Percentiles rank a stretch among this genome's conserved stretches.
phyloP scores from a whole-genome alignment of 1,140 invertebrate species.

The Pissodes strobi region DNA sequence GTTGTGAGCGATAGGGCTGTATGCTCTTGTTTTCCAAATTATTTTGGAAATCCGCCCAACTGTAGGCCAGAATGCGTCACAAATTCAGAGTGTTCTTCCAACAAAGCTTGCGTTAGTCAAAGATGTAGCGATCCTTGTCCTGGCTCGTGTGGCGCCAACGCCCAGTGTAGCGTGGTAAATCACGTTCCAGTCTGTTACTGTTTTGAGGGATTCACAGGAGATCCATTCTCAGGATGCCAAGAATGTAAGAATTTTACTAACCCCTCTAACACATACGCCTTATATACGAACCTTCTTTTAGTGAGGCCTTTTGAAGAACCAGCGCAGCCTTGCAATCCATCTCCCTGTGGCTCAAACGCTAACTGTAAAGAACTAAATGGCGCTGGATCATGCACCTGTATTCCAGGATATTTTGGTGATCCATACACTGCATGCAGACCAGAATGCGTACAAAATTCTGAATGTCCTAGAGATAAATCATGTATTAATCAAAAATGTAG shows the following conservation, averaged over 20 bases:
- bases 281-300: constrained; percentile 13
- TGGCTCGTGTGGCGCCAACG: constrained; percentile 67
- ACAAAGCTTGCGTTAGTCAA: constrained; percentile 67
- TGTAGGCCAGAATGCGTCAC: constrained; percentile 69
- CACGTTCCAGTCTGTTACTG: constrained; percentile 68
- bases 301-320: constrained; percentile 53
- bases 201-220: constrained; percentile 58
- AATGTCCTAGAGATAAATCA: constrained; percentile 65
- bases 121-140: constrained; percentile 72
- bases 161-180: constrained; percentile 66
- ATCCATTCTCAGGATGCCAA: constrained; percentile 62
- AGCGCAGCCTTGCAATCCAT: constrained; percentile 62
- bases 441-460: constrained; percentile 72
- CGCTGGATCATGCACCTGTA: constrained; percentile 71
- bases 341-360: constrained; percentile 81
- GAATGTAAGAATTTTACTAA: constrained; percentile 46
- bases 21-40: constrained; percentile 66
- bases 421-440: constrained; percentile 74
- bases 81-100: constrained; percentile 65
- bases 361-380: constrained; percentile 75
- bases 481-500: constrained; percentile 69
- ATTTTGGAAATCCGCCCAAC: constrained; percentile 65
- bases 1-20: constrained; percentile 62
- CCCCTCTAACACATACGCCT: neutral
- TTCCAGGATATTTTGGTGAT: constrained; percentile 71